phyloP scores from a whole-genome alignment of 2,797 vertebrate species.

The Sebastes reedi region DNA sequence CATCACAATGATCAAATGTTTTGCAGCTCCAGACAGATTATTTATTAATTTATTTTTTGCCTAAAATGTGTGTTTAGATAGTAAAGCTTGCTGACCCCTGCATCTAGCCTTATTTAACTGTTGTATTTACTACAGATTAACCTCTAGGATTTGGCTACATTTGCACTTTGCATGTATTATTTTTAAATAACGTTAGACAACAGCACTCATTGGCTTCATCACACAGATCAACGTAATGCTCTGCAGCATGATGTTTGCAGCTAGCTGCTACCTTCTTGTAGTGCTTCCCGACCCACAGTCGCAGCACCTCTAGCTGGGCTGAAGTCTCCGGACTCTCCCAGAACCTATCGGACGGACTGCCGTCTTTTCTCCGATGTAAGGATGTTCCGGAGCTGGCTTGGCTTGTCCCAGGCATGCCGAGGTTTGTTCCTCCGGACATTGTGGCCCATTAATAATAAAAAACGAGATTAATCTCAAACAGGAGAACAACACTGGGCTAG shows the following conservation, averaged over 20 bases:
- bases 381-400: slow-evolving; percentile 51
- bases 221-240: background rate
- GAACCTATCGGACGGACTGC: slow-evolving; percentile 87
- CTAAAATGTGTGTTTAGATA: no score
- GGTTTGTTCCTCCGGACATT: slow-evolving; percentile 75
- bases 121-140: background rate
- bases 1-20: no score
- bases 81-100: no score
- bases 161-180: background rate
- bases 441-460: slow-evolving; percentile 60
- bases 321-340: slow-evolving; percentile 93
- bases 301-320: slow-evolving; percentile 89
- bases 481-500: slow-evolving; percentile 68
- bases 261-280: slow-evolving; percentile 91
- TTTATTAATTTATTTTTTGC: no score
- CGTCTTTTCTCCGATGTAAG: slow-evolving; percentile 86
- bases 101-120: background rate
- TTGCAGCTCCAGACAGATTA: no score
- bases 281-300: slow-evolving; percentile 93
- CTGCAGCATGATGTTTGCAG: slow-evolving; percentile 43
- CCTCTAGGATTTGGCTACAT: no score
- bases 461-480: slow-evolving; percentile 45
- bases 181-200: background rate
- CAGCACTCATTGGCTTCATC: background rate
- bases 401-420: slow-evolving; percentile 61